Conservation (phyloP, 2,113 vertebrate species). For the Dinomys branickii region DNA sequence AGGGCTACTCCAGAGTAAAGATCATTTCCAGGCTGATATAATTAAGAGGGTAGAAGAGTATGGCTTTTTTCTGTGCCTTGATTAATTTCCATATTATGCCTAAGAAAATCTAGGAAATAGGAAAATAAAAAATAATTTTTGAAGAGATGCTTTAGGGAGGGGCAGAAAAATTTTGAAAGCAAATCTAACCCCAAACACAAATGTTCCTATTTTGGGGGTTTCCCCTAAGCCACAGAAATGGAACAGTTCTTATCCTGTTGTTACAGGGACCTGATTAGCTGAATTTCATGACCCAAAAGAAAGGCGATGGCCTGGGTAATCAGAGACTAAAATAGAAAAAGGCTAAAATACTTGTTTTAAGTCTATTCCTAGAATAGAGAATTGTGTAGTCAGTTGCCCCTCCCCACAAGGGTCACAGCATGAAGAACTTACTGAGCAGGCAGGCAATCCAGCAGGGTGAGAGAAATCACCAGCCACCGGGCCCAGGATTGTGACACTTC, state of each 20-base stretch:
- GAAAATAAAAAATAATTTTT: slow-evolving; percentile 70
- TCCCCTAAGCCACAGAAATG: slow-evolving; percentile 76
- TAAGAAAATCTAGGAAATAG: slow-evolving; percentile 73
- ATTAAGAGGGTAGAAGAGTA: background rate
- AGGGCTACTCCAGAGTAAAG: slow-evolving; percentile 29
- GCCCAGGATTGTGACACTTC: slow-evolving; percentile 70
- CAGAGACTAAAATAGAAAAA: slow-evolving; percentile 84
- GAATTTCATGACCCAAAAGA: slow-evolving; percentile 50
- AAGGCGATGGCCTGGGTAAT: slow-evolving; percentile 59
- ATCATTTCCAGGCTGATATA: slow-evolving; percentile 43
- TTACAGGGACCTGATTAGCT: slow-evolving; percentile 56
- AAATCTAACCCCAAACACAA: slow-evolving; percentile 62
- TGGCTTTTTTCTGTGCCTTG: slow-evolving; percentile 47
- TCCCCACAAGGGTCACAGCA: slow-evolving; percentile 84
- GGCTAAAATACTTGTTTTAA: slow-evolving; percentile 83
- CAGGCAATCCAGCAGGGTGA: slow-evolving; percentile 78
- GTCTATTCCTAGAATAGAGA: slow-evolving; percentile 92
- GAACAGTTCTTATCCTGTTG: slow-evolving; percentile 64
- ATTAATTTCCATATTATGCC: slow-evolving; percentile 53
- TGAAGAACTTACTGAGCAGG: slow-evolving; percentile 78
- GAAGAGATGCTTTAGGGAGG: slow-evolving; percentile 3
- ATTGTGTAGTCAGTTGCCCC: slow-evolving; percentile 84
- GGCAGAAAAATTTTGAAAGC: slow-evolving; percentile 31
- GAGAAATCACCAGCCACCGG: slow-evolving; percentile 70
- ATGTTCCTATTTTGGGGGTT: slow-evolving; percentile 65